phyloP scores from a whole-genome alignment of 2,797 vertebrate species.

The Ptychadena robeensis region DNA sequence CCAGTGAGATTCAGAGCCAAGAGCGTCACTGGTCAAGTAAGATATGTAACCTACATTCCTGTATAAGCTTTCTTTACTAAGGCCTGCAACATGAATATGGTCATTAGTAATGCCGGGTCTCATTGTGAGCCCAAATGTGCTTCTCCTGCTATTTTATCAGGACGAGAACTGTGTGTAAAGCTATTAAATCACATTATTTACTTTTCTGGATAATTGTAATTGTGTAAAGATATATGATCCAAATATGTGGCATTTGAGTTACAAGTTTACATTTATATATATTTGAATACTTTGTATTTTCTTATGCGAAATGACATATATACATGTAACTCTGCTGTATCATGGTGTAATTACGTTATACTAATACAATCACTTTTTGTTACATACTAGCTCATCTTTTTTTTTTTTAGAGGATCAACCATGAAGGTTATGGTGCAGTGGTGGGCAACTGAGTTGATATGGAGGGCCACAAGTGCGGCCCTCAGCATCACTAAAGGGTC shows the following conservation, averaged over 20 bases:
- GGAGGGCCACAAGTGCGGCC: no score
- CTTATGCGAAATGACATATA: background rate
- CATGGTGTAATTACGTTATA: slow-evolving; percentile 49
- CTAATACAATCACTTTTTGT: slow-evolving; percentile 31
- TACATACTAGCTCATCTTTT: no score
- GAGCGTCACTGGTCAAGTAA: no score
- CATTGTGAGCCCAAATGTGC: background rate
- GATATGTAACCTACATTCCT: background rate
- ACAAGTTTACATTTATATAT: slow-evolving; percentile 48
- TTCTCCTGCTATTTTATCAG: background rate
- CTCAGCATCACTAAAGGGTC: no score
- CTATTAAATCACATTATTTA: background rate
- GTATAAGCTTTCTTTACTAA: background rate
- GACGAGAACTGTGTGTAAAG: background rate
- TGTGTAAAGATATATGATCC: background rate
- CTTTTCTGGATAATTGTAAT: background rate
- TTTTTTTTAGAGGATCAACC: no score
- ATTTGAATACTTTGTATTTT: slow-evolving; percentile 20
- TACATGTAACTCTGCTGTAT: slow-evolving; percentile 35
- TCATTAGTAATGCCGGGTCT: background rate
- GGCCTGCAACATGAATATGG: background rate
- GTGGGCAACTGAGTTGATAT: no score
- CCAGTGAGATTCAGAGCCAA: no score
- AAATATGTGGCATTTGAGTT: slow-evolving; percentile 41
- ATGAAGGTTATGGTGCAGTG: no score